Conservation (phyloP, 92 coral and sea anemone genomes). For the Diadumene lineata region DNA sequence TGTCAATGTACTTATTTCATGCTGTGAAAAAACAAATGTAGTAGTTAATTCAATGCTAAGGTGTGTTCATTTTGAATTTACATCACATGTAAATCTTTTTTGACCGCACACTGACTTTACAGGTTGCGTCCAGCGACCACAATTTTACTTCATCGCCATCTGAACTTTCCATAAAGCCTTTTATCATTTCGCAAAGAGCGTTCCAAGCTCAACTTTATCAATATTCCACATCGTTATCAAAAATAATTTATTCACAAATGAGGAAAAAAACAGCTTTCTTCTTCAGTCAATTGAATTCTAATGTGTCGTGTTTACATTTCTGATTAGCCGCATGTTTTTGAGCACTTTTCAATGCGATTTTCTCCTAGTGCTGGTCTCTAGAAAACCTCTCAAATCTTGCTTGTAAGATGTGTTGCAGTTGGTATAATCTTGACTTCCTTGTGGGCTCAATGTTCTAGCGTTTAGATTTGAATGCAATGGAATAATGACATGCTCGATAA, state of each 20-base stretch:
- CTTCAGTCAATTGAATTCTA: too few relatives aligned
- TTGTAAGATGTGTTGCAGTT: conserved; percentile 19
- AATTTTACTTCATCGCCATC: conserved; percentile 9
- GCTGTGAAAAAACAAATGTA: background rate
- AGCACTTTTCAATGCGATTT: conserved; percentile 46
- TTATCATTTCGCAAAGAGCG: conserved; percentile 3
- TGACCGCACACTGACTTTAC: background rate
- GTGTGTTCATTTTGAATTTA: background rate
- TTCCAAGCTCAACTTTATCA: conserved; percentile 6
- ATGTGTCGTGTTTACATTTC: conserved; percentile 4
- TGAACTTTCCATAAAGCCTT: background rate
- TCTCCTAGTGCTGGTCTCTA: conserved; percentile 35
- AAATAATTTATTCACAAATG: conserved; percentile 33
- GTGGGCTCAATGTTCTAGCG: conserved; percentile 72
- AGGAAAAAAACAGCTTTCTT: conserved; percentile 1
- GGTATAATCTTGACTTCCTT: conserved; percentile 61
- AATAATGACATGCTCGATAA: conserved; percentile 72
- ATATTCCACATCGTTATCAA: conserved; percentile 18
- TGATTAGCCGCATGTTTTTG: background rate
- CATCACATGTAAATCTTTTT: background rate
- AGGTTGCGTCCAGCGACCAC: conserved; percentile 3
- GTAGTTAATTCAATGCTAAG: background rate
- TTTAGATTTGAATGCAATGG: conserved; percentile 60
- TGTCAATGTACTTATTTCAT: background rate
- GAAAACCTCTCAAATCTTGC: conserved; percentile 25